Evolutionary conservation across 2,797 vertebrate genomes (phyloP), one percentile per base, ranked within the genome.

Genomic region (Epinephelus awoara): DNA sequence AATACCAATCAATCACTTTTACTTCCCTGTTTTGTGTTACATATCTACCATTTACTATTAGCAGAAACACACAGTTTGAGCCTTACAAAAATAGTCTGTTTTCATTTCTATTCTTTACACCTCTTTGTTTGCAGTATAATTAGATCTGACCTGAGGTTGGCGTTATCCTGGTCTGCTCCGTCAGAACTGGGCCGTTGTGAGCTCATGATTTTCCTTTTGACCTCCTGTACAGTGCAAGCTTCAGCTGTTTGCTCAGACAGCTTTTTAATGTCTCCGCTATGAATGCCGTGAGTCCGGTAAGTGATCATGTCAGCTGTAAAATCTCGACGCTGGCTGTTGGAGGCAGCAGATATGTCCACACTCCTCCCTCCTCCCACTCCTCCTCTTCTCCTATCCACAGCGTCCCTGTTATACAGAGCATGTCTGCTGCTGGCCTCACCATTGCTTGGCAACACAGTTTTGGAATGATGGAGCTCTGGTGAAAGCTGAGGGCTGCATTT

Each of bases 371-470:
- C 90, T 89, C 88, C 87, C 83, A 85, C 85, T 85, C 70, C 85
- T 85, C 64, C 85, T 82, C 75, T 79, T 80, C 79, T 77, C 61
- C 75, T 81, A 57, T 90, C 84, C 65, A 75, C 75, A 83, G 88
- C 85, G 72, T 90, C 90, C 27, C 79, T 87, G 69, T 77, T 85
- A 83, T 68, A 71, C 72, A 42, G 80, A 81, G 85, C 78, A 59
- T 74, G 86, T 88, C 75, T 89, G 88, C 85, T 93, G 46, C 85
- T 82, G 79, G 86, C 59, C 86, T 88, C 88, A 42, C 85, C 88
- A 93, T 95, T 94, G 94, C 94, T 86, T 86, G 91, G 95, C 94
- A 96, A 96, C 94, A 40, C 80, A 63, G 84, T 40, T 87, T 75
- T 88, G 85, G 88, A 88, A 83, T 63, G 69, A 79, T 67, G 82